Evolutionary conservation across 2,113 vertebrate species (phyloP).

Genomic region (Pachypanchax playfairii): DNA sequence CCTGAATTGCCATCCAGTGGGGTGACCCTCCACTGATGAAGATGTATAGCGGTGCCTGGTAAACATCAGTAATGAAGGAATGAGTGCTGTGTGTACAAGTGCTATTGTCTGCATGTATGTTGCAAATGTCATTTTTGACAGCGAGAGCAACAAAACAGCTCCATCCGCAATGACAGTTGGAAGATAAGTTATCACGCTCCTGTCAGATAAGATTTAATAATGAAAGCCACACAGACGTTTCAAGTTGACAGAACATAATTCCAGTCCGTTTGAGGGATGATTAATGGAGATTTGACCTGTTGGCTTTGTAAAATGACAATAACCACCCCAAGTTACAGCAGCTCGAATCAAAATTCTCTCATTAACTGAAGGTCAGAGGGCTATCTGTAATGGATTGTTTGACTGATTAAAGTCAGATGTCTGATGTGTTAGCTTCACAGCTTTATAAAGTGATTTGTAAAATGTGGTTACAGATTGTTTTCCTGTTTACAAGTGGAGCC

Average conservation of each 20-base stretch:
- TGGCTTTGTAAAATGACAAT: not conserved
- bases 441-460: not conserved
- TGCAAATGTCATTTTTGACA: constrained; percentile 36
- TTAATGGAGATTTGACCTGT: constrained; percentile 9
- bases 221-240: not conserved
- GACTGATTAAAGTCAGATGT: constrained; percentile 5
- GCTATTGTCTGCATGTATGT: constrained; percentile 2
- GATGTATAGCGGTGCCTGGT: constrained; percentile 38
- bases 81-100: constrained; percentile 7
- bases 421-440: not conserved
- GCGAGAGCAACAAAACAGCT: constrained; percentile 7
- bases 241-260: constrained; percentile 20
- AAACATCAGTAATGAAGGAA: constrained; percentile 47
- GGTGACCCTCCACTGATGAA: constrained; percentile 62
- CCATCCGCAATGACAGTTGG: constrained; percentile 21
- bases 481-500: not conserved
- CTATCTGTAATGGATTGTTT: not conserved
- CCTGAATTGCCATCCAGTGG: constrained; percentile 42
- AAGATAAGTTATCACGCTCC: constrained; percentile 10
- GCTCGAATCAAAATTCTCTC: not conserved
- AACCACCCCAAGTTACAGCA: not conserved
- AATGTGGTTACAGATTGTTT: not conserved
- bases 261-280: constrained; percentile 4
- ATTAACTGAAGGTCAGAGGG: not conserved
- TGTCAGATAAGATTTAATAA: constrained; percentile 29